Conservation (phyloP, 2,113 vertebrate genomes). For the Diadophis punctatus region DNA sequence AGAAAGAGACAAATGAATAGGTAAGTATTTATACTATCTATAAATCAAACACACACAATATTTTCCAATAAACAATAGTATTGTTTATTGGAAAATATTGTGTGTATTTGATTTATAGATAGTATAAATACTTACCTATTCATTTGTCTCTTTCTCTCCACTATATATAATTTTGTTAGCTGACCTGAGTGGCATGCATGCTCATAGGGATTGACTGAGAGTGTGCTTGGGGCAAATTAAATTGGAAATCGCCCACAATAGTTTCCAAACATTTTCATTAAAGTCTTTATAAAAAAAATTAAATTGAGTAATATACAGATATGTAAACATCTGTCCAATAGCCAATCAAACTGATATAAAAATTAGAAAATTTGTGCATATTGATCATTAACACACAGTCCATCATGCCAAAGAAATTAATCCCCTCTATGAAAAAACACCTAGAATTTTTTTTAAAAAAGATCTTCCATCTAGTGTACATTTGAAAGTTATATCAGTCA, state of each 20-base stretch:
- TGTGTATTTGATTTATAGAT: not conserved
- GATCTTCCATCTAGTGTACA: no score
- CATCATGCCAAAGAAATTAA: not conserved
- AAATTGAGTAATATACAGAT: not conserved
- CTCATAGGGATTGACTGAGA: not conserved
- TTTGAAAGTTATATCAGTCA: not conserved
- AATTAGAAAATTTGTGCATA: not conserved
- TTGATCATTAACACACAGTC: not conserved
- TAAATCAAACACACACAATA: not conserved
- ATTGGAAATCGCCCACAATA: not conserved
- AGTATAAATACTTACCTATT: not conserved
- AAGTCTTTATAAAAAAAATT: not conserved
- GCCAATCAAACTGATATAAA: not conserved
- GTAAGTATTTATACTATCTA: not conserved
- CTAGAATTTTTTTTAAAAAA: not conserved
- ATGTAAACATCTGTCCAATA: conserved; percentile 1
- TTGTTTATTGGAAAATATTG: not conserved
- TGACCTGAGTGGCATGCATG: not conserved
- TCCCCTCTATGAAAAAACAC: not conserved
- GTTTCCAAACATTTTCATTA: not conserved
- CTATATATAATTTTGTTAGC: not conserved
- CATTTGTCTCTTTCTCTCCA: not conserved
- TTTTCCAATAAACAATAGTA: not conserved
- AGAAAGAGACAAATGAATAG: not conserved
- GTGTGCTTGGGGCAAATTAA: not conserved